Base-by-base conservation (phyloP, 2,113 vertebrate genomes). In the Maccullochella peelii region DNA sequence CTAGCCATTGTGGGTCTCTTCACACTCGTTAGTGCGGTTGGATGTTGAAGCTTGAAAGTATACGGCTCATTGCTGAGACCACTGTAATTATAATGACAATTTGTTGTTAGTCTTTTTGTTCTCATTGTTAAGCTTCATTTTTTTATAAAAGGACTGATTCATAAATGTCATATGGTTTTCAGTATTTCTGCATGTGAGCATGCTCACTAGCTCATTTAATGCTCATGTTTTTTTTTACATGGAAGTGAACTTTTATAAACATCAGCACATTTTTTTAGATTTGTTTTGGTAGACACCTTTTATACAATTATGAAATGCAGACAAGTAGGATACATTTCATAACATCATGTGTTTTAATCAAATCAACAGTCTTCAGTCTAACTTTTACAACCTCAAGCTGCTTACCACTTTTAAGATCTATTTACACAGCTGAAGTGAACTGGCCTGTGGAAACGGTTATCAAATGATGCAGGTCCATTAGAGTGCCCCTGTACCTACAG, bases 391-490 rank as follows among this genome's bases (percentile, higher is more conserved):
- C 73, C 52, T 57, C 23, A 38, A n/a, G 61, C 77, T 58, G 67
- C 40, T 62, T 33, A 18, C 49, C 23, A 27, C 33, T 57, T 73
- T 57, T 63, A 57, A 30, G 6, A 40, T 52, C 38, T 84, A 4
- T 84, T 84, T 44, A 63, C 78, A 33, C 84, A 62, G 66, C 70
- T 67, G 76, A 52, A 55, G 25, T 27, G 16, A 68, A 55, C 33
- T n/a, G 40, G 58, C 63, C 80, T 42, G 47, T 59, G 30, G 61
- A 61, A 55, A 25, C 2, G 12, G 25, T 63, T 77, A 86, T 77
- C 58, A 80, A 82, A 69, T 55, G 76, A 72, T 66, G 44, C 36
- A 57, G 75, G 72, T 78, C 77, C 62, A 50, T 73, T 55, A 16
- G 61, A 58, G 42, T 10, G 58, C n/a, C 79, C 44, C 62, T 73